These are phyloP conservation scores for Anolis carolinensis DNA, from an alignment of 2,113 vertebrate genomes.

Conservation along the genomic window DNA sequence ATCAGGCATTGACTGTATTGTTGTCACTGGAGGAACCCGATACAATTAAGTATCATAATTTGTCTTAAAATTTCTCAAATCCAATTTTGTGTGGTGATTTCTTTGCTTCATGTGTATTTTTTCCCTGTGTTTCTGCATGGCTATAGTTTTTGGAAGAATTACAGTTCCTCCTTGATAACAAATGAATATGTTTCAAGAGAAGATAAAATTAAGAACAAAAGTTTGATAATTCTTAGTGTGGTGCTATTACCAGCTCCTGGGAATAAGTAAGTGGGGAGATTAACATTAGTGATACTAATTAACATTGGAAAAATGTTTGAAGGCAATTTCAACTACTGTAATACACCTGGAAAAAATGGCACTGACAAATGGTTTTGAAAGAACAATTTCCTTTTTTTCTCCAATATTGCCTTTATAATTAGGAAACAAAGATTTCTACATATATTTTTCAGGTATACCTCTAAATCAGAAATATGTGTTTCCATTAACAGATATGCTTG, in stretches of 20 bases:
- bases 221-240: not conserved
- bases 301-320: constrained; percentile 25
- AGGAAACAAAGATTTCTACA: not conserved
- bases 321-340: not conserved
- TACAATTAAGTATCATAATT: not conserved
- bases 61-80: not conserved
- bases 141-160: not conserved
- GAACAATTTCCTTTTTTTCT: not conserved
- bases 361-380: constrained; percentile 27
- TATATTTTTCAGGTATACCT: not conserved
- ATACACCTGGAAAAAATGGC: constrained; percentile 14
- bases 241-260: not conserved
- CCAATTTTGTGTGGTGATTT: not conserved
- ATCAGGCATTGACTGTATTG: not conserved
- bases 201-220: not conserved
- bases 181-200: not conserved
- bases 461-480: not conserved
- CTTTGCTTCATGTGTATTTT: not conserved
- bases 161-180: not conserved
- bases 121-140: not conserved
- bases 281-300: not conserved
- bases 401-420: constrained; percentile 1
- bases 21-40: not conserved
- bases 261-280: constrained; percentile 13
- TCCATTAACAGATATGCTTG: not conserved